Conservation (phyloP, 1,140 invertebrate genomes). For the Lepidurus couesii region DNA sequence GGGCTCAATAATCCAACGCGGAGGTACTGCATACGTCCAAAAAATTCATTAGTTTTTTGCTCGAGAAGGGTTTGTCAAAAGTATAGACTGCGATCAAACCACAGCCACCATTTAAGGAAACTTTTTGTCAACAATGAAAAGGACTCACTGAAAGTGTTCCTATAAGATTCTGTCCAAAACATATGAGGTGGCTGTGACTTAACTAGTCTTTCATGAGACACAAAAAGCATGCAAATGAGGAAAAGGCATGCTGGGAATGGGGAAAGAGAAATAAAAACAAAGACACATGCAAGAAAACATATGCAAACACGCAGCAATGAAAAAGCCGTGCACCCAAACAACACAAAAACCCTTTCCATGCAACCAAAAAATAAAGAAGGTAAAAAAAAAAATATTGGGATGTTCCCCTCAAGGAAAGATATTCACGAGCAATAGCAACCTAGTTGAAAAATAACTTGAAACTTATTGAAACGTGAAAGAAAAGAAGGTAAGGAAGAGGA, state of each 20-base stretch:
- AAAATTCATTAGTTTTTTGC: background rate
- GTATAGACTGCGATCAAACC: background rate
- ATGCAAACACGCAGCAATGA: background rate
- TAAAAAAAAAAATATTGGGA: background rate
- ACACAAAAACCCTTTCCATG: background rate
- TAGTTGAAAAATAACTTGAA: background rate
- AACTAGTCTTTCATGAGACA: constrained; percentile 24
- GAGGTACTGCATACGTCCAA: constrained; percentile 63
- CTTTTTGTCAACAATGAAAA: constrained; percentile 2
- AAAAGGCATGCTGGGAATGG: constrained; percentile 11
- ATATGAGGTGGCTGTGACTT: background rate
- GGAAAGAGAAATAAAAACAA: constrained; percentile 2
- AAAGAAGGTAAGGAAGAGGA: constrained; percentile 25
- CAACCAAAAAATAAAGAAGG: background rate
- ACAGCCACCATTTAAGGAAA: background rate
- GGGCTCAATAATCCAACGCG: constrained; percentile 92
- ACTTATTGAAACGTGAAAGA: constrained; percentile 29
- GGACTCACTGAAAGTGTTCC: background rate
- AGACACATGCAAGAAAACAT: background rate
- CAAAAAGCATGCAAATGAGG: constrained; percentile 36
- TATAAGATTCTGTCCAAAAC: background rate
- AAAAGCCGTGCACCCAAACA: background rate
- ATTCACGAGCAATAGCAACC: background rate
- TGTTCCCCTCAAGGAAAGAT: background rate
- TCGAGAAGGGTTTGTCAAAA: background rate